phyloP scores from a whole-genome alignment of 2,888 invertebrate genomes.

The Chalcis sispes region DNA sequence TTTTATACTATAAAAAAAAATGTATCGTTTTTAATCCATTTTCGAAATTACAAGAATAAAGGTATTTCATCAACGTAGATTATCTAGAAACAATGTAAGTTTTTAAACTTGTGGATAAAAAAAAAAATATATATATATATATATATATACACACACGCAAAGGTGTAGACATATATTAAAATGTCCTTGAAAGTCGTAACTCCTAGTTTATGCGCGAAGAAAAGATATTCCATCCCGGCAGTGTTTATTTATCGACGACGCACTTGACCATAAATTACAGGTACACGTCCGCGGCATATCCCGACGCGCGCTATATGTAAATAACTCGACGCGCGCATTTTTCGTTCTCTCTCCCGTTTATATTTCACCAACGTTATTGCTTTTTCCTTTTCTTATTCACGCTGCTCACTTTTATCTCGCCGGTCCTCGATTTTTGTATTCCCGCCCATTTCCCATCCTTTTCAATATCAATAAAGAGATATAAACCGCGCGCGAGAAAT shows the following conservation, averaged over 20 bases:
- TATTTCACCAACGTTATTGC: not conserved
- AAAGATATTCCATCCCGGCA: constrained; percentile 19
- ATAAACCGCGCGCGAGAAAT: constrained; percentile 33
- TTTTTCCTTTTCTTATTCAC: not conserved
- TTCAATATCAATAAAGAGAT: constrained; percentile 38
- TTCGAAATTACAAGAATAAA: too few species aligned
- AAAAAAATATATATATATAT: too few species aligned
- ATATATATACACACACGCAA: too few species aligned
- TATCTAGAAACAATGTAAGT: too few species aligned
- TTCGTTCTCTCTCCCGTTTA: constrained; percentile 26
- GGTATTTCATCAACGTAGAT: too few species aligned
- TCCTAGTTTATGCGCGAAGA: not conserved
- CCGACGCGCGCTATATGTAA: too few species aligned
- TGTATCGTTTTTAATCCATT: too few species aligned
- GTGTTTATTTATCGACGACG: constrained; percentile 29
- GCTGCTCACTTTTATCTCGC: too few species aligned
- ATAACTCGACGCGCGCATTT: too few species aligned
- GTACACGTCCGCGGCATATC: not conserved
- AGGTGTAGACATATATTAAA: too few species aligned
- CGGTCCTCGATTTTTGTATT: not conserved
- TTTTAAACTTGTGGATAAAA: too few species aligned
- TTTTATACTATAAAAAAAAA: too few species aligned
- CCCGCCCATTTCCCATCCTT: not conserved
- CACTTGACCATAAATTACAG: constrained; percentile 26
- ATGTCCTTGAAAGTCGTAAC: constrained; percentile 1